Conservation (phyloP, 30 jellyfish, hydroid and myxozoan genomes). For the Chrysaora quinquecirrha region DNA sequence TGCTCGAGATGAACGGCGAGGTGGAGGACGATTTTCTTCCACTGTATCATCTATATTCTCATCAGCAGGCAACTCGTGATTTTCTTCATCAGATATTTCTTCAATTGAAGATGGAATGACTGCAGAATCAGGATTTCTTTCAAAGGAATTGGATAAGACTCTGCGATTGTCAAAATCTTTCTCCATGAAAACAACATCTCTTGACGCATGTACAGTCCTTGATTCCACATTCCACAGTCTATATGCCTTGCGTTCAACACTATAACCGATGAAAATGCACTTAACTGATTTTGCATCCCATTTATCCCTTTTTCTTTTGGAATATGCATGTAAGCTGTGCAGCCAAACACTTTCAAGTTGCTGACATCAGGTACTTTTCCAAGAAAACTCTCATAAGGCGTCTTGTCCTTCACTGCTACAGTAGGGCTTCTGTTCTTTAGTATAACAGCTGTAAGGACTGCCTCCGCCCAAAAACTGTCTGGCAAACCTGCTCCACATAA, state of each 20-base stretch:
- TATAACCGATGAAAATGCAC: constrained; percentile 56
- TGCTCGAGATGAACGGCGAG: too few species aligned
- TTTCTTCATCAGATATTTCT: too few species aligned
- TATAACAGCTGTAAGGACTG: constrained; percentile 30
- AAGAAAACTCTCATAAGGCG: constrained; percentile 35
- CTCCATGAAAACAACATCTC: constrained; percentile 34
- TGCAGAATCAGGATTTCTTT: too few species aligned
- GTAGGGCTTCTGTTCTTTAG: constrained; percentile 52
- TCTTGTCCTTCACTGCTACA: constrained; percentile 25
- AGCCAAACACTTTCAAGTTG: constrained; percentile 44
- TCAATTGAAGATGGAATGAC: too few species aligned
- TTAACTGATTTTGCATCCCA: constrained; percentile 27
- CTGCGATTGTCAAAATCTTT: constrained; percentile 16
- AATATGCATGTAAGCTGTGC: constrained; percentile 44
- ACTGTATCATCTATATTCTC: too few species aligned
- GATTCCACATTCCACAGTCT: constrained; percentile 21
- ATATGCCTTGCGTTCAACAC: constrained; percentile 24
- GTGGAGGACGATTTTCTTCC: too few species aligned
- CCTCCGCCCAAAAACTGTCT: constrained; percentile 67
- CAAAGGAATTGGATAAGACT: too few species aligned
- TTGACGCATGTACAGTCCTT: neutral
- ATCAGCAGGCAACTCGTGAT: too few species aligned
- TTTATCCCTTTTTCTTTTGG: constrained; percentile 16
- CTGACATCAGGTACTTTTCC: constrained; percentile 52
- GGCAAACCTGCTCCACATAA: constrained; percentile 43